Evolutionary conservation across 2,888 invertebrate species (phyloP).

Genomic region (Malacosoma neustria): DNA sequence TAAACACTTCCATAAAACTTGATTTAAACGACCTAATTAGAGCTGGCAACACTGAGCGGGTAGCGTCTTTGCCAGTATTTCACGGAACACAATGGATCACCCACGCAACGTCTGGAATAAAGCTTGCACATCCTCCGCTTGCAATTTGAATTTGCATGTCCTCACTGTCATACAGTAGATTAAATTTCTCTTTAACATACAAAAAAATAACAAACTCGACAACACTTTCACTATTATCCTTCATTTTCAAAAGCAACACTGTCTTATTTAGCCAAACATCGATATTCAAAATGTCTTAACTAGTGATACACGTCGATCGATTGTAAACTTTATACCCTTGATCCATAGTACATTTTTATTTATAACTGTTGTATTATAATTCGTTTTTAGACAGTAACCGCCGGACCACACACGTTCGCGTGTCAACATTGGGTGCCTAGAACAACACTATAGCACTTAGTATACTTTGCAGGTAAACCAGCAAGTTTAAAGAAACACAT

Average conservation of each 20-base stretch:
- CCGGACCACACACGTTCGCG: conserved; percentile 67
- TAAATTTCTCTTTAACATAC: conserved; percentile 33
- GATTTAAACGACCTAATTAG: conserved; percentile 43
- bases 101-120: conserved; percentile 61
- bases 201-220: conserved; percentile 43
- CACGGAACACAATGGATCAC: conserved; percentile 58
- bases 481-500: conserved; percentile 51
- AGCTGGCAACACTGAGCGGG: conserved; percentile 37
- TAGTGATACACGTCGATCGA: conserved; percentile 11
- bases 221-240: conserved; percentile 67
- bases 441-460: conserved; percentile 69
- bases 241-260: conserved; percentile 45
- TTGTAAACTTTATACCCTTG: conserved; percentile 16
- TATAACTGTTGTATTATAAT: conserved; percentile 14
- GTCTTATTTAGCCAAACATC: conserved; percentile 46
- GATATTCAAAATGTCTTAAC: conserved; percentile 16
- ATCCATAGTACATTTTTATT: conserved; percentile 27
- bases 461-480: conserved; percentile 68
- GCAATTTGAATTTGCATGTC: conserved; percentile 63
- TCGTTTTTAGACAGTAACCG: conserved; percentile 23
- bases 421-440: conserved; percentile 60
- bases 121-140: conserved; percentile 39
- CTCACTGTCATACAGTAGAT: conserved; percentile 33
- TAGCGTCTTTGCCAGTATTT: conserved; percentile 43
- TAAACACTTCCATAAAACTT: conserved; percentile 18